These are phyloP conservation scores for Aleiodes sp. DNA, from an alignment of 1,140 invertebrate genomes.

Conservation along the genomic window DNA sequence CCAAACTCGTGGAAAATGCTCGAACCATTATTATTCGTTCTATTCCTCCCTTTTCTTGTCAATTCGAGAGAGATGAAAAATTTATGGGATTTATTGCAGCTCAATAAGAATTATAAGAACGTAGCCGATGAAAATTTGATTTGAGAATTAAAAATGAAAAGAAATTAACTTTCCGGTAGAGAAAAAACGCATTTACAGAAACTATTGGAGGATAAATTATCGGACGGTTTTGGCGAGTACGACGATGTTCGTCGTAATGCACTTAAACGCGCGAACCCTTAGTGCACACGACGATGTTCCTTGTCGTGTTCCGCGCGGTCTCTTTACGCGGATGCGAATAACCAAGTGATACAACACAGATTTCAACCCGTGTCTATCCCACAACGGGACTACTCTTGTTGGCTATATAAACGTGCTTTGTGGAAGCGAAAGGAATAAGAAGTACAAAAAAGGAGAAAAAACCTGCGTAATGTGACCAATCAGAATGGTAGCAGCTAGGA, in stretches of 20 bases:
- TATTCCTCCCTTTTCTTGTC: too few species aligned
- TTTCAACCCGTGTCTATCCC: background rate
- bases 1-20: conserved; percentile 45
- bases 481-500: background rate
- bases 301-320: conserved; percentile 10
- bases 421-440: too few species aligned
- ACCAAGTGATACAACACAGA: background rate
- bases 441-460: too few species aligned
- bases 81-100: background rate
- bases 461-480: background rate
- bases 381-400: too few species aligned
- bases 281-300: background rate
- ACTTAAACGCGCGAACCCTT: background rate
- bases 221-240: background rate
- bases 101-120: background rate
- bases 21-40: conserved; percentile 44
- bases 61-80: background rate
- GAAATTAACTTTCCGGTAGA: background rate
- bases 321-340: conserved; percentile 2
- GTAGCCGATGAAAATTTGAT: background rate
- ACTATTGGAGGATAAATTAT: too few species aligned
- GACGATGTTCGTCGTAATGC: background rate
- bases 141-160: background rate
- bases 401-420: too few species aligned
- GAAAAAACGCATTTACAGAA: background rate